Base-by-base conservation (phyloP, 2,113 vertebrate genomes). In the Anas platyrhynchos region DNA sequence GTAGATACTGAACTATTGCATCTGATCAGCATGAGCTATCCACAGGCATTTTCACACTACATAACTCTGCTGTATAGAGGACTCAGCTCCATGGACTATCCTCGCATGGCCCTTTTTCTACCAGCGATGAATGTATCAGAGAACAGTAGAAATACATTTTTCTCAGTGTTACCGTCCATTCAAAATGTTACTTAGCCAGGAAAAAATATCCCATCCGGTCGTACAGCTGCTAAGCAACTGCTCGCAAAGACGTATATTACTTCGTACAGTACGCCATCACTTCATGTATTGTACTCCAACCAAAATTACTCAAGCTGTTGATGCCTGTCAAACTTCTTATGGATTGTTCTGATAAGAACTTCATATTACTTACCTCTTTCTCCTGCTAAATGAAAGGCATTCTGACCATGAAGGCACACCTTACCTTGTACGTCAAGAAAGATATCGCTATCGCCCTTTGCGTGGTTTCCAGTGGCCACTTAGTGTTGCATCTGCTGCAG, bases 221-320 rank as follows among this genome's bases (percentile, higher is more conserved):
- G 1, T 76, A 83, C 66, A 95, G 66, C 55, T 88, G 50, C 66
- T 68, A 86, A 63, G 72, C 29, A 83, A 82, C 58, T 76, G 41
- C 83, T 89, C 91, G 81, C 63, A 52, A 25, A 93, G 61, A 44
- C 7, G 3, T 36, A 7, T 16, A 29, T 75, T 61, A 86, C 71
- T 91, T 62, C 4, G 11, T 18, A 31, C 1, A 2, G 27, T 31
- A 77, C n/a, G 54, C 72, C 75, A 48, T 18, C 43, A 14, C 56
- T 78, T 80, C 52, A 85, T 73, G 83, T 81, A 80, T 17, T 66
- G 16, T 41, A 43, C 23, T 71, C 72, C 44, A 81, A 34, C 71
- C 27, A 83, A 84, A 93, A 84, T 73, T 82, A 86, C 69, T 87
- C 46, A 96, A 66, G 56, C 48, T 65, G 44, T 90, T 88, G 91